phyloP scores from a whole-genome alignment of 2,797 vertebrate species.

The Aulostomus chinensis region DNA sequence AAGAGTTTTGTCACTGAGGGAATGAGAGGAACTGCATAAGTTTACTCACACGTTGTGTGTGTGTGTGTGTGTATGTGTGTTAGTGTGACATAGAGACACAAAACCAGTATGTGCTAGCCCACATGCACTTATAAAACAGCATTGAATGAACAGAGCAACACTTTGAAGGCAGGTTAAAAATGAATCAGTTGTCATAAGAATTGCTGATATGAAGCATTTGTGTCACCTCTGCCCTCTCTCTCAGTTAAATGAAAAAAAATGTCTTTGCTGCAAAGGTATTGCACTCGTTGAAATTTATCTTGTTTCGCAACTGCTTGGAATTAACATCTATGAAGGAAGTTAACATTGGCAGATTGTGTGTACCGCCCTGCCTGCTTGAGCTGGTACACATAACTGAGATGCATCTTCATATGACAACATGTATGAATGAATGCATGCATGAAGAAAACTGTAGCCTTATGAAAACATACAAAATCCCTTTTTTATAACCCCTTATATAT shows the following conservation, averaged over 20 bases:
- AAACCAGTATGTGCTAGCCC: no score
- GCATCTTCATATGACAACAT: slow-evolving; percentile 19
- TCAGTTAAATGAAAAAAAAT: slow-evolving; percentile 19
- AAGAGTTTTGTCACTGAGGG: slow-evolving; percentile 41
- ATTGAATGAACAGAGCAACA: slow-evolving; percentile 50
- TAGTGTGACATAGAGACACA: background rate
- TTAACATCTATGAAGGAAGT: slow-evolving; percentile 22
- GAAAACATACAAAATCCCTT: no score
- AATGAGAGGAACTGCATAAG: slow-evolving; percentile 4
- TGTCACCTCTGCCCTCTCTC: slow-evolving; percentile 50
- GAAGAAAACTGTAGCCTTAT: background rate
- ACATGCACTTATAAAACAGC: slow-evolving; percentile 29
- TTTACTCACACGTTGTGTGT: slow-evolving; percentile 33
- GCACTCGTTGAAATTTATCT: slow-evolving; percentile 30
- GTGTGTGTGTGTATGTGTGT: slow-evolving; percentile 12
- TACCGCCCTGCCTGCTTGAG: slow-evolving; percentile 22
- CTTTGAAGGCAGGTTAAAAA: slow-evolving; percentile 59
- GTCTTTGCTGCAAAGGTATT: slow-evolving; percentile 14
- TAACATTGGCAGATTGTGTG: slow-evolving; percentile 15
- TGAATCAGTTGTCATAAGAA: no score
- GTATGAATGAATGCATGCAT: slow-evolving; percentile 5
- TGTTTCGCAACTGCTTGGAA: slow-evolving; percentile 37
- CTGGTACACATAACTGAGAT: slow-evolving; percentile 18
- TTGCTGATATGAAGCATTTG: slow-evolving; percentile 60
- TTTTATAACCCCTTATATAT: no score